These are phyloP conservation scores for Todus mexicanus DNA, from an alignment of 2,797 vertebrate genomes.

Conservation along the genomic window DNA sequence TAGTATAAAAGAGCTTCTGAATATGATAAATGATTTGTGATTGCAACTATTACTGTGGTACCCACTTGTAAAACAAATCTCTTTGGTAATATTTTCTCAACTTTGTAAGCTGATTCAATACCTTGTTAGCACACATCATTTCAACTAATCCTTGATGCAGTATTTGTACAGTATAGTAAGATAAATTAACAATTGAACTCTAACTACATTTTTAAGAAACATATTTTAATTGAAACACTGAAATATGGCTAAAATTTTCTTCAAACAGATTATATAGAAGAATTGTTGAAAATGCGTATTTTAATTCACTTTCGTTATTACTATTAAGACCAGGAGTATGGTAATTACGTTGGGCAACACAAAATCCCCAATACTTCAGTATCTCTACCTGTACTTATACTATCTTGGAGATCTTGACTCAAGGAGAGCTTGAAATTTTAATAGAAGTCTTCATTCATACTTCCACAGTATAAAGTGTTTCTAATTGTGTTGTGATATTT, in stretches of 20 bases:
- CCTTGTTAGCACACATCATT: background rate
- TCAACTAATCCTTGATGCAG: slow-evolving; percentile 36
- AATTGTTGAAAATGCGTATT: background rate
- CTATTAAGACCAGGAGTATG: background rate
- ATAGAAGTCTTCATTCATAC: background rate
- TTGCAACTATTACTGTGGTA: slow-evolving; percentile 23
- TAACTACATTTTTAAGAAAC: background rate
- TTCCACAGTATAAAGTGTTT: background rate
- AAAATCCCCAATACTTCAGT: background rate
- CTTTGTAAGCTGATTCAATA: slow-evolving; percentile 25
- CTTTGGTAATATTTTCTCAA: slow-evolving; percentile 28
- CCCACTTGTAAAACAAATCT: slow-evolving; percentile 47
- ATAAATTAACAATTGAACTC: slow-evolving; percentile 19
- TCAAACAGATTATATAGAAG: background rate
- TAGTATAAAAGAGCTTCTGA: slow-evolving; percentile 55
- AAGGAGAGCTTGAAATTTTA: background rate
- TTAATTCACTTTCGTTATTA: background rate
- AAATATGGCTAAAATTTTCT: background rate
- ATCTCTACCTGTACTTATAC: background rate
- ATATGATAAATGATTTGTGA: slow-evolving; percentile 64
- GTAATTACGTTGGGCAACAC: background rate
- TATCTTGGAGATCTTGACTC: background rate
- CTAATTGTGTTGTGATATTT: background rate
- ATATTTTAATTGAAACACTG: background rate
- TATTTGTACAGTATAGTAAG: background rate